Percentiles rank a stretch among this genome's conserved stretches.
These are phyloP conservation scores for Rhea americana DNA, from an alignment of 2,113 vertebrate genomes.

Conservation along the genomic window DNA sequence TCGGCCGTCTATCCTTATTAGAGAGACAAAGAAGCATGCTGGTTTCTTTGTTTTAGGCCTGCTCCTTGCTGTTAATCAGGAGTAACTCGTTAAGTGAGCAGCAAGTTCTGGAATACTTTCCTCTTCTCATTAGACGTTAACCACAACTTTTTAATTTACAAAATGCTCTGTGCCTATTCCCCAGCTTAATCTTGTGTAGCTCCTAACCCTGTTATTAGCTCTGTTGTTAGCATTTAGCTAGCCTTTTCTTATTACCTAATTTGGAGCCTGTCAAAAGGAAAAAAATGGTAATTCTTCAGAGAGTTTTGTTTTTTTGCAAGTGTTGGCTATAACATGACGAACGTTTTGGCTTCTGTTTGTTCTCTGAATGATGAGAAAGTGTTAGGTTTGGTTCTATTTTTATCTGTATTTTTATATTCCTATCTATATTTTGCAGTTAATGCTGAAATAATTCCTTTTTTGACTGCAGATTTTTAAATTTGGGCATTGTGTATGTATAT, in stretches of 20 bases:
- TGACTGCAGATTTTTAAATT: neutral
- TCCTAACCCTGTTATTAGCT: neutral
- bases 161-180: neutral
- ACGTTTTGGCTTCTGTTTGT: neutral
- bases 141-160: neutral
- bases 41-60: neutral
- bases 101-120: neutral
- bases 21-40: neutral
- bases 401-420: neutral
- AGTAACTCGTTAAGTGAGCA: neutral
- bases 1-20: neutral
- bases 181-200: neutral
- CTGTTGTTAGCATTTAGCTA: neutral
- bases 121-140: neutral
- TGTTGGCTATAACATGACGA: neutral
- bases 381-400: neutral
- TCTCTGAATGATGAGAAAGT: neutral
- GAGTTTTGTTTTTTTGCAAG: neutral
- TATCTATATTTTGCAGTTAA: neutral
- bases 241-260: neutral
- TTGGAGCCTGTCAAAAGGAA: neutral
- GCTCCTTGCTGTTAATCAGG: neutral
- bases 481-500: neutral
- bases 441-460: neutral
- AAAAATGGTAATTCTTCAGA: neutral